Conservation (phyloP, 2,888 invertebrate species). For the Clusia tigrina region DNA sequence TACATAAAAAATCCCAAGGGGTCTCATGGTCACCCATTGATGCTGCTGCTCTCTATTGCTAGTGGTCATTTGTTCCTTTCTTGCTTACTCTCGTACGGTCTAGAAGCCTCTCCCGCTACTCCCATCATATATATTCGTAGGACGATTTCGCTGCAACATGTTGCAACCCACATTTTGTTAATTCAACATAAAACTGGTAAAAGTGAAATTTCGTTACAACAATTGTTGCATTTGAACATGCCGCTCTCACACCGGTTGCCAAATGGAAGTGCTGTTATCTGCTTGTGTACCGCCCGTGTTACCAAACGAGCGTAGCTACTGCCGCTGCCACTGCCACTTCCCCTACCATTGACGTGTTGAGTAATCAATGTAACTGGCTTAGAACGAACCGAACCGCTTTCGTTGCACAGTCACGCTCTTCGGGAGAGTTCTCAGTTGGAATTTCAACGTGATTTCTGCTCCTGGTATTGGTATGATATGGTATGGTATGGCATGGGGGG, state of each 20-base stretch:
- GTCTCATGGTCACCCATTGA: too few species aligned
- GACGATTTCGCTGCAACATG: conserved; percentile 25
- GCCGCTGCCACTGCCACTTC: conserved; percentile 17
- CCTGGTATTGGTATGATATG: neutral
- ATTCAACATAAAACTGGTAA: conserved; percentile 28
- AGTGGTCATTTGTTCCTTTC: too few species aligned
- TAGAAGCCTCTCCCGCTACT: too few species aligned
- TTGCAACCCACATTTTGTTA: conserved; percentile 39
- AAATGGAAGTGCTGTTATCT: neutral
- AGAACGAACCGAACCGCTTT: conserved; percentile 24
- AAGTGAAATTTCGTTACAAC: conserved; percentile 40
- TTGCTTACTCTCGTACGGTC: too few species aligned
- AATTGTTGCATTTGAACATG: conserved; percentile 28
- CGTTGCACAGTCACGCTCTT: conserved; percentile 15
- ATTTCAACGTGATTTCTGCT: conserved; percentile 47
- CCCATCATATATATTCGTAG: too few species aligned
- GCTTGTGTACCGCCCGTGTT: neutral
- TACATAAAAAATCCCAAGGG: too few species aligned
- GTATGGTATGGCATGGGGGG: conserved; percentile 13
- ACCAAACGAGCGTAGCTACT: conserved; percentile 40
- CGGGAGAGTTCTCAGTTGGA: conserved; percentile 32
- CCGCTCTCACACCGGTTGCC: neutral
- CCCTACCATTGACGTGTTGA: conserved; percentile 34
- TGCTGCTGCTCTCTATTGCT: too few species aligned
- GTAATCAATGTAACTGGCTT: conserved; percentile 48